Conservation (phyloP, 2,113 vertebrate species). For the Origma solitaria region DNA sequence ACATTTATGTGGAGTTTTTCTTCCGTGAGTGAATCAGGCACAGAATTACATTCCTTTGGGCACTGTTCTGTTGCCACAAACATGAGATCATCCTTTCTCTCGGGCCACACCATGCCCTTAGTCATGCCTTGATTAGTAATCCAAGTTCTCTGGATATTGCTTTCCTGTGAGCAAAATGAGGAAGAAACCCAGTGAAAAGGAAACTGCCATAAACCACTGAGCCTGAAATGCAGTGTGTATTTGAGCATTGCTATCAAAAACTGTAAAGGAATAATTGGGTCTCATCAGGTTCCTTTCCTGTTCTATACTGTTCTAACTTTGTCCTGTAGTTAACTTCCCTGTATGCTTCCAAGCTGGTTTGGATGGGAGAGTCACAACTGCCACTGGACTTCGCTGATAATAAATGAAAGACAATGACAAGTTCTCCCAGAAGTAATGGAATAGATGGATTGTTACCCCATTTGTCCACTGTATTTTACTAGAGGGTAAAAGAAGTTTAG, state of each 20-base stretch:
- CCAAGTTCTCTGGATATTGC: background rate
- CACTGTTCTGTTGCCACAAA: background rate
- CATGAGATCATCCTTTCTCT: background rate
- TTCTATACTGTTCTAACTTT: background rate
- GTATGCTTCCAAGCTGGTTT: background rate
- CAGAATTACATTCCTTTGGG: background rate
- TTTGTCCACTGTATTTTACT: background rate
- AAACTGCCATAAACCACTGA: background rate
- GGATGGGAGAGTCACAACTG: background rate
- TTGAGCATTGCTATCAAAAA: background rate
- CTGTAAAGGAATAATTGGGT: background rate
- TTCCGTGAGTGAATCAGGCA: background rate
- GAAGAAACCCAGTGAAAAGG: background rate
- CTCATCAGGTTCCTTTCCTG: background rate
- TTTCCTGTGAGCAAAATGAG: background rate
- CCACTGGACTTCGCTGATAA: background rate
- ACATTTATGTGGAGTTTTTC: background rate
- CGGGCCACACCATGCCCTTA: background rate
- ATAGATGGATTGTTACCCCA: background rate
- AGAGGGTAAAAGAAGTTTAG: background rate
- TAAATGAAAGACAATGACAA: background rate
- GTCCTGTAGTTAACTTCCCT: background rate
- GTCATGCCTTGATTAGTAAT: background rate
- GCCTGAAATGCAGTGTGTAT: background rate
- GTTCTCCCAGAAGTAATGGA: background rate